Base-by-base conservation (phyloP, 1,140 invertebrate genomes). In the Trachelipus rathkii region DNA sequence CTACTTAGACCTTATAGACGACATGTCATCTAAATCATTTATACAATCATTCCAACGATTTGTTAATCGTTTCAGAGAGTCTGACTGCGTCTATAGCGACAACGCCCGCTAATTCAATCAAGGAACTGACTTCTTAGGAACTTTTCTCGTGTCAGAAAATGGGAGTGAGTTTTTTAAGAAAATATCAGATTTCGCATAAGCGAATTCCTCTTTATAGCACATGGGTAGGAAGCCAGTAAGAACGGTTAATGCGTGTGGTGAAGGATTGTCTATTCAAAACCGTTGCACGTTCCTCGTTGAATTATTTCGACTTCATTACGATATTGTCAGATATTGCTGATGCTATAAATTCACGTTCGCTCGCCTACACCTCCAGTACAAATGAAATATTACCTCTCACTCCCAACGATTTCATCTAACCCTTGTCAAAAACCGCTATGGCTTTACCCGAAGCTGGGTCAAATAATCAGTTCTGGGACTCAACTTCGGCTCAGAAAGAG, bases 1-100 rank as follows among this genome's bases (percentile, higher is more conserved):
- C 1, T 60, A 73, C 23, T 11, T 73, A 0, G 46, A 73, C 24
- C 19, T 73, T 0, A 33, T 73, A 5, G 21, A 21, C 7, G 13
- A 50, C 72, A 73, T 73, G 72, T 73, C 45, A 13, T 10, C 72
- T 0, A 11, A 6, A 10, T 33, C 44, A 7, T 73, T 73, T 53
- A 2, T 73, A 0, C 13, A 4, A 0, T 21, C 46, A n/a, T 73
- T 73, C 21, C 24, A 43, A 5, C 0, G 72, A 11, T 73, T 73
- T 23, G 11, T 10, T 0, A 73, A 73, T 23, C 44, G 44, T 11
- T 73, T 33, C 19, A 10, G 19, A 0, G 11, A 21, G 10, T 10
- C 72, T 0, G 15, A 45, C 9, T 23, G 24, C 0, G 10, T 73
- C 0, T 73, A 73, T 19, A 19, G 9, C 6, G 72, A 73, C 45